Percentiles rank a stretch among this genome's conserved stretches.
Conservation (phyloP, 2,888 invertebrate genomes). For the Tuta absoluta region DNA sequence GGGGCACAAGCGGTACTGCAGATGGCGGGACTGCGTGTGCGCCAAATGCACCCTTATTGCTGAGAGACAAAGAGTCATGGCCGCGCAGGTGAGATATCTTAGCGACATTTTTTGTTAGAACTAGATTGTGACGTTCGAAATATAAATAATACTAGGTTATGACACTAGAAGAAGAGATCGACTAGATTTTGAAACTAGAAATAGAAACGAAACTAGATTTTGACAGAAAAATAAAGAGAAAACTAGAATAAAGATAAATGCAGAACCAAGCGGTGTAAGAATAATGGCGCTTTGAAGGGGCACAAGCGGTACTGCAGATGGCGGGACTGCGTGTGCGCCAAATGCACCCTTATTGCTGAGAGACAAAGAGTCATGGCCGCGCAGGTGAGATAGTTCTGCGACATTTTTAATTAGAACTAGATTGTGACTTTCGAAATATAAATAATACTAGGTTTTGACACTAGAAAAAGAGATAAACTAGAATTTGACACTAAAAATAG, state of each 20-base stretch:
- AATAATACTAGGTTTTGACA: neutral
- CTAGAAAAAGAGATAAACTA: too few relatives aligned
- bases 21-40: constrained; percentile 98
- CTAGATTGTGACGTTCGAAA: neutral
- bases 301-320: constrained; percentile 98
- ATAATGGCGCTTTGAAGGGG: constrained; percentile 93
- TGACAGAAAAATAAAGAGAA: too few relatives aligned
- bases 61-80: constrained; percentile 98
- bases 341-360: constrained; percentile 98
- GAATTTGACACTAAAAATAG: too few relatives aligned
- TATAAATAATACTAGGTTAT: neutral
- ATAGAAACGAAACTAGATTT: too few relatives aligned
- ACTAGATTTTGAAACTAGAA: too few relatives aligned
- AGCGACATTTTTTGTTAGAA: too few relatives aligned
- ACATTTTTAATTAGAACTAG: neutral
- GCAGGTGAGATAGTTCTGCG: constrained; percentile 81
- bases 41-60: constrained; percentile 99
- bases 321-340: constrained; percentile 98
- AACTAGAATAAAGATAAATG: too few relatives aligned
- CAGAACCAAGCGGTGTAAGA: too few relatives aligned
- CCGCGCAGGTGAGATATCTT: constrained; percentile 88
- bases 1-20: constrained; percentile 97
- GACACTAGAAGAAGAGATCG: neutral
- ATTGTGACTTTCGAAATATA: neutral
- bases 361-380: constrained; percentile 99